Evolutionary conservation across 2,888 invertebrate species (phyloP), one percentile per base, ranked within the genome.

Genomic region (Molanna angustata): DNA sequence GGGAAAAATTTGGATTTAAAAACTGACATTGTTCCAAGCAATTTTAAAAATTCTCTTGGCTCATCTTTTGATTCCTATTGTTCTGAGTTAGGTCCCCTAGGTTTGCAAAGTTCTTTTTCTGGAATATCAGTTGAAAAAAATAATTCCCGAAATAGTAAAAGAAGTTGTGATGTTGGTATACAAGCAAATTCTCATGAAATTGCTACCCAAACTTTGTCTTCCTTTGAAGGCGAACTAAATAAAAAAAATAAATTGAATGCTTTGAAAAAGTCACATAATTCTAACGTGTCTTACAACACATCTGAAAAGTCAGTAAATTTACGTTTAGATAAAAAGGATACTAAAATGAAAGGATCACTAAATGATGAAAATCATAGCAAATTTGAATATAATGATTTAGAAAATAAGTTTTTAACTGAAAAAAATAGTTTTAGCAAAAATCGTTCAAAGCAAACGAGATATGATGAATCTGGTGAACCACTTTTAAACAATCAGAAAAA

Each of bases 111-210:
- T 53, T 74, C 73, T 1, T 68, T 71, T 44, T 79, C 78, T 1
- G 75, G 71, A 2, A 64, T 70, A 21, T 78, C 78, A 1, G 69
- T 68, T 0, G 72, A 72, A 14, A 74, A 71, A 58, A 69, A 69
- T 4, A 67, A 70, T 62, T 76, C 76, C 9, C 70, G 74, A 6
- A 77, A 74, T 49, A 78, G 78, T 54, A 76, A 76, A 61, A 76
- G 73, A 1, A 79, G 79, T 40, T 78, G 74, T 46, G 80, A 80
- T 60, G 79, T 80, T 6, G 80, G 79, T 6, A 79, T 80, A n/a
- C 80, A 80, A 62, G 76, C 80, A 1, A 78, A 78, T 63, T 75
- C 78, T 2, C 74, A 72, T 53, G 80, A 80, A 61, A 74, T 80
- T 41, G 72, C 70, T 13, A 67, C 66, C 13, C 73, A 73, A 35